Percentiles rank a stretch among this genome's conserved stretches.
phyloP scores from a whole-genome alignment of 2,113 vertebrate species.

The Natator depressus region DNA sequence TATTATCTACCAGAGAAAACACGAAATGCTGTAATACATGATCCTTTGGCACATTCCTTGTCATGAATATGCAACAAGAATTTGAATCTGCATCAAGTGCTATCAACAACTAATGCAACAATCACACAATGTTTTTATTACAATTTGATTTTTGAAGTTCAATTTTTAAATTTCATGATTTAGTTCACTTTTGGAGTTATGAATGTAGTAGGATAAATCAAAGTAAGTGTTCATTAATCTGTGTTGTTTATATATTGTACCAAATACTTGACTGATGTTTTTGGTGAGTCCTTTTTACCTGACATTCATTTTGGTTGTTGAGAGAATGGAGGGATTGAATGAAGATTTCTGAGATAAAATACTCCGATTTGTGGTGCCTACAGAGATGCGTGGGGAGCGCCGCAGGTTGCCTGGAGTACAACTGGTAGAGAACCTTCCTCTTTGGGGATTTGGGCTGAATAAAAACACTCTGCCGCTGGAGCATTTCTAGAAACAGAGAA shows the following conservation, averaged over 20 bases:
- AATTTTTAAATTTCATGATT: neutral
- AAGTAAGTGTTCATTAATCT: neutral
- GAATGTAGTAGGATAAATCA: neutral
- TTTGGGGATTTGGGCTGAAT: constrained; percentile 81
- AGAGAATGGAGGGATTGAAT: constrained; percentile 80
- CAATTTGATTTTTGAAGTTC: neutral
- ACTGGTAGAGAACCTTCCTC: constrained; percentile 33
- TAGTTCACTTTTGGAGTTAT: neutral
- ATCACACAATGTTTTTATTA: neutral
- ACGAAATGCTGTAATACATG: neutral
- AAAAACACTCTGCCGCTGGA: constrained; percentile 35
- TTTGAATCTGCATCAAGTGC: neutral
- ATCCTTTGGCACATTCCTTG: neutral
- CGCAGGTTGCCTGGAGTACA: constrained; percentile 59
- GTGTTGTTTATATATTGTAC: accelerated
- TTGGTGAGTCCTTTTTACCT: constrained; percentile 78
- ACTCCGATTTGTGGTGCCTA: constrained; percentile 29
- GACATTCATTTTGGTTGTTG: constrained; percentile 90
- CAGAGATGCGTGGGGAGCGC: constrained; percentile 52
- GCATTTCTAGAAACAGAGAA: constrained; percentile 64
- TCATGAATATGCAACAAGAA: neutral
- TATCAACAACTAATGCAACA: neutral
- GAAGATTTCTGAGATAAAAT: constrained; percentile 60
- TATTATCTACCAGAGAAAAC: neutral
- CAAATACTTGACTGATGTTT: neutral